Percentiles rank a stretch among this genome's conserved stretches.
Conservation (phyloP, 2,113 vertebrate genomes). For the Sinocyclocheilus anshuiensis region DNA sequence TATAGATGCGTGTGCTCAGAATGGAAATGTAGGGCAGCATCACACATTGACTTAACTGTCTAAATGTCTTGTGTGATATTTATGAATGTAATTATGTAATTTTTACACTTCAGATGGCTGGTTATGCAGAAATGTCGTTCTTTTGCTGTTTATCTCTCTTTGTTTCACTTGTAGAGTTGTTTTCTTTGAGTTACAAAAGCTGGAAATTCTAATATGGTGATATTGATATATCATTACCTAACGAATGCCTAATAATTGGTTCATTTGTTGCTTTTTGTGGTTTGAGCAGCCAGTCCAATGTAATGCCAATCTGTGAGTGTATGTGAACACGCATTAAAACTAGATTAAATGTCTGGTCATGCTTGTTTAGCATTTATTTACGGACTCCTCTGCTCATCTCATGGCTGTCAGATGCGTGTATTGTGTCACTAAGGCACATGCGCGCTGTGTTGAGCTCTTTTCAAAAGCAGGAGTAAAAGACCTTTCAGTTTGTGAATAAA, state of each 20-base stretch:
- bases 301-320: not conserved
- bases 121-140: too few species aligned
- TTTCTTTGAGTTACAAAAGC: not conserved
- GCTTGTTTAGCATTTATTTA: conserved; percentile 21
- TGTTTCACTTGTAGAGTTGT: not conserved
- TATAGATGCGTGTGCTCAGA: not conserved
- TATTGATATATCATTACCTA: not conserved
- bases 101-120: not conserved
- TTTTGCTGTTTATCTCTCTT: not conserved
- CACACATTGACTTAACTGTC: not conserved
- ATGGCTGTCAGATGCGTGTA: not conserved
- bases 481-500: conserved; percentile 39
- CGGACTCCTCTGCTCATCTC: conserved; percentile 23
- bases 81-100: not conserved
- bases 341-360: not conserved
- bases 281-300: not conserved
- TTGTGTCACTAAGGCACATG: conserved; percentile 5
- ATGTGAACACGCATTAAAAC: not conserved
- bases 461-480: conserved; percentile 20
- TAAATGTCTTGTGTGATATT: conserved; percentile 7
- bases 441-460: conserved; percentile 6
- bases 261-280: not conserved
- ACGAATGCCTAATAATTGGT: not conserved
- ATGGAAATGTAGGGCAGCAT: conserved; percentile 1
- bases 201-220: not conserved